phyloP scores from a whole-genome alignment of 2,888 invertebrate species.

The Altica lythri region DNA sequence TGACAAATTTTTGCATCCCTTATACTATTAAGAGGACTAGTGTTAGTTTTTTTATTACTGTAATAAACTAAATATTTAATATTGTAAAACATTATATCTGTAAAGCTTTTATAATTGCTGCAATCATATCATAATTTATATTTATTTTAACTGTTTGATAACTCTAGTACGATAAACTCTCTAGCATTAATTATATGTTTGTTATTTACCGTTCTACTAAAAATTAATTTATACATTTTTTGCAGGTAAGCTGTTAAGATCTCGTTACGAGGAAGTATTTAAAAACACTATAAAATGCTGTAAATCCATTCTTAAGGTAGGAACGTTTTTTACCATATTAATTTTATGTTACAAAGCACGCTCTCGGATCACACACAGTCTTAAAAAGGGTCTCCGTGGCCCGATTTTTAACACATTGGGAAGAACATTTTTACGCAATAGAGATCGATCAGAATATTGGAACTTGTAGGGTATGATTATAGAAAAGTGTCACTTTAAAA shows the following conservation, averaged over 20 bases:
- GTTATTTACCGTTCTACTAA: not conserved
- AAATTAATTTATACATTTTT: not conserved
- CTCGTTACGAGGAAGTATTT: not conserved
- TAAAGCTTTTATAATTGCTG: no score
- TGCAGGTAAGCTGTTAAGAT: not conserved
- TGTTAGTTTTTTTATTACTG: no score
- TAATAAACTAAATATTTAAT: no score
- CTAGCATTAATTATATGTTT: not conserved
- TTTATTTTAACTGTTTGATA: no score
- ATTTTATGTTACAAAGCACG: constrained; percentile 6
- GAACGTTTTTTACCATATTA: constrained; percentile 2
- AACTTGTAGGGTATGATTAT: no score
- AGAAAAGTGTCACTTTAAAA: no score
- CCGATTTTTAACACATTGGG: not conserved
- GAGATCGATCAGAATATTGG: not conserved
- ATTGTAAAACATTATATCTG: no score
- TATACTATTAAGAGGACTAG: no score
- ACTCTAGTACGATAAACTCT: no score
- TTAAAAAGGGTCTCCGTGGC: not conserved
- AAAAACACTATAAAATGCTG: not conserved
- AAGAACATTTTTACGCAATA: constrained; percentile 3
- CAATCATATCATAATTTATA: no score
- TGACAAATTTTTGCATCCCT: no score
- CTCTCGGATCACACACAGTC: not conserved
- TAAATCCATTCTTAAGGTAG: not conserved